Evolutionary conservation across 2,113 vertebrate species (phyloP).

Genomic region (Raphicerus campestris): DNA sequence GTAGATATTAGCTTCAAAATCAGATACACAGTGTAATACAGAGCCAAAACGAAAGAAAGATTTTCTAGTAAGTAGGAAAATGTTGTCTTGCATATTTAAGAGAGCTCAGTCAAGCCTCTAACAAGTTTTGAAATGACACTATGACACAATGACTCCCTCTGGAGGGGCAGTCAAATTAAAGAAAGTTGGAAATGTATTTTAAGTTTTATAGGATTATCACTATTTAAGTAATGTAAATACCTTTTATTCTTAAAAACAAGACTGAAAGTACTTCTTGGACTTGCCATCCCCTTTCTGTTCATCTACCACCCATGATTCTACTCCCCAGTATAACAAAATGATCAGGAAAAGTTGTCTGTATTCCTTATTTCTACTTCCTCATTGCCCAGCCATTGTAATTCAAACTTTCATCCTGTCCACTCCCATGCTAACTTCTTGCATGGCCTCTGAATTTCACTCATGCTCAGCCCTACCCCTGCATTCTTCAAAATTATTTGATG

Average conservation of each 20-base stretch:
- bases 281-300: neutral
- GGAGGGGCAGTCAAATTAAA: neutral
- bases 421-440: neutral
- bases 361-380: neutral
- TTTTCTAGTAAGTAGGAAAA: neutral
- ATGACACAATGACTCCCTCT: neutral
- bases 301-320: neutral
- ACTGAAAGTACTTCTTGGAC: neutral
- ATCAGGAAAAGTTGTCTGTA: neutral
- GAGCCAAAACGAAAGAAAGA: neutral
- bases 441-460: neutral
- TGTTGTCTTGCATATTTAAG: neutral
- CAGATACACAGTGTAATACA: neutral
- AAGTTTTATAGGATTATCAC: neutral
- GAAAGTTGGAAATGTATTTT: neutral
- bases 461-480: neutral
- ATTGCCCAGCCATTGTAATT: neutral
- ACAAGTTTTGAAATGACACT: neutral
- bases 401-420: neutral
- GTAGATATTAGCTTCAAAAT: neutral
- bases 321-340: neutral
- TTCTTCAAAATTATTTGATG: neutral
- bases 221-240: neutral
- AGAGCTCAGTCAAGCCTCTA: neutral
- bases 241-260: slow-evolving; percentile 33